Evolutionary conservation across 1,140 invertebrate species (phyloP).

Genomic region (Pseudomyrmex pallidus): DNA sequence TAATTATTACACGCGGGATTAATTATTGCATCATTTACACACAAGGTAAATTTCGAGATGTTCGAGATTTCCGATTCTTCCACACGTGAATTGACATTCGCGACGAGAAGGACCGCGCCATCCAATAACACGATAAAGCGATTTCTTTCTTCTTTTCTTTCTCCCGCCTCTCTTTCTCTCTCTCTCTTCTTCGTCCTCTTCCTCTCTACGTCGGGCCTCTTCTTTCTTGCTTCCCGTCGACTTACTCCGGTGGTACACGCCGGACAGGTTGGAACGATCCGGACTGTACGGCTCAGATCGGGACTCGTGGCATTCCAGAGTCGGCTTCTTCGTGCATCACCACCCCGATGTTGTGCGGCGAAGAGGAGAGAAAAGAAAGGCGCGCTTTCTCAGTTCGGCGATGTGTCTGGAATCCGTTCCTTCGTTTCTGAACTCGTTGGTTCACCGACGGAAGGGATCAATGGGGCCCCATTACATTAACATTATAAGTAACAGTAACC

Average conservation of each 20-base stretch:
- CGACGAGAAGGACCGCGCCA: not conserved
- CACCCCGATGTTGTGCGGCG: constrained; percentile 51
- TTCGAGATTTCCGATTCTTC: constrained; percentile 48
- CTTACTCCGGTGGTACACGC: constrained; percentile 70
- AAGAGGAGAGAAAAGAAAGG: constrained; percentile 35
- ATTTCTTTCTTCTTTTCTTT: constrained; percentile 69
- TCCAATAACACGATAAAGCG: constrained; percentile 73
- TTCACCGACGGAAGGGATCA: constrained; percentile 74
- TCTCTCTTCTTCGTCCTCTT: constrained; percentile 49
- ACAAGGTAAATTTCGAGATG: not conserved
- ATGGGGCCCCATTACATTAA: constrained; percentile 77
- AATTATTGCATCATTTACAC: not conserved
- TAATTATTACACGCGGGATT: constrained; percentile 7
- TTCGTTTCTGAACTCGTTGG: constrained; percentile 62
- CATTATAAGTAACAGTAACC: constrained; percentile 80
- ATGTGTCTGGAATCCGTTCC: constrained; percentile 78
- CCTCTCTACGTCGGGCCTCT: constrained; percentile 61
- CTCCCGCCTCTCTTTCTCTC: constrained; percentile 60
- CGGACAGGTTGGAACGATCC: constrained; percentile 78
- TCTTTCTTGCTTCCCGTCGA: constrained; percentile 53
- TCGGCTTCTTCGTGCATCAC: constrained; percentile 78
- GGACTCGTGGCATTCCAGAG: constrained; percentile 77
- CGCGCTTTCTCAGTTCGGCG: constrained; percentile 58
- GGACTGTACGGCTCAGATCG: constrained; percentile 74
- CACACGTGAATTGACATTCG: not conserved